Percentiles rank a stretch among this genome's conserved stretches.
phyloP scores from a whole-genome alignment of 2,113 vertebrate genomes.

The Phalacrocorax carbo region DNA sequence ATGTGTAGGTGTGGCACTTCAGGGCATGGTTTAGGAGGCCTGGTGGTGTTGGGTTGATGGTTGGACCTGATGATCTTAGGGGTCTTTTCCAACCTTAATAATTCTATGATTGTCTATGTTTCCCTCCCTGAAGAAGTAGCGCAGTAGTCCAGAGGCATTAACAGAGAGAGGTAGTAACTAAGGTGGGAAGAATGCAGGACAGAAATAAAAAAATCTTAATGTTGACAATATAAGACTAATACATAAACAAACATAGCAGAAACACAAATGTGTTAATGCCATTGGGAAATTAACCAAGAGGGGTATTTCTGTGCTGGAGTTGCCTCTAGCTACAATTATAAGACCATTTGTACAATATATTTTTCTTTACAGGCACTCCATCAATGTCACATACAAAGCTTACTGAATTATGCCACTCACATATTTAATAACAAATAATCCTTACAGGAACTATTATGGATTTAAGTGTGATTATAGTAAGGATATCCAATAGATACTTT shows the following conservation, averaged over 20 bases:
- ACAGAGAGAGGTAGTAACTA: background rate
- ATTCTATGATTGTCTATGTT: background rate
- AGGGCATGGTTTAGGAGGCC: too few species aligned
- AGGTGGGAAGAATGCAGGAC: background rate
- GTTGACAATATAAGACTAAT: background rate
- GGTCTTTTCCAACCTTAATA: too few species aligned
- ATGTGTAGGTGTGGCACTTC: too few species aligned
- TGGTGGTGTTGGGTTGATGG: too few species aligned
- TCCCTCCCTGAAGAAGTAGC: background rate
- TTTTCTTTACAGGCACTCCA: background rate
- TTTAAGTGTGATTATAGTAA: slow-evolving; percentile 36
- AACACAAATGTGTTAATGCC: background rate
- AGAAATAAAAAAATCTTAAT: background rate
- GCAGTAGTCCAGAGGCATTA: background rate
- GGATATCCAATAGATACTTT: slow-evolving; percentile 6
- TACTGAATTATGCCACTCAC: slow-evolving; percentile 39
- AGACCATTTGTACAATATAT: slow-evolving; percentile 9
- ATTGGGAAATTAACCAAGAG: background rate
- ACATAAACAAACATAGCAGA: background rate
- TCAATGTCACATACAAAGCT: slow-evolving; percentile 16
- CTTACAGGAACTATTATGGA: slow-evolving; percentile 27
- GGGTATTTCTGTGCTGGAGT: slow-evolving; percentile 12
- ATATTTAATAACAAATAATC: slow-evolving; percentile 54
- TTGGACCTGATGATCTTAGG: too few species aligned
- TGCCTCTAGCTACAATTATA: slow-evolving; percentile 32